Conservation (phyloP, 1,140 invertebrate species). For the Ostrea denselamellosa region DNA sequence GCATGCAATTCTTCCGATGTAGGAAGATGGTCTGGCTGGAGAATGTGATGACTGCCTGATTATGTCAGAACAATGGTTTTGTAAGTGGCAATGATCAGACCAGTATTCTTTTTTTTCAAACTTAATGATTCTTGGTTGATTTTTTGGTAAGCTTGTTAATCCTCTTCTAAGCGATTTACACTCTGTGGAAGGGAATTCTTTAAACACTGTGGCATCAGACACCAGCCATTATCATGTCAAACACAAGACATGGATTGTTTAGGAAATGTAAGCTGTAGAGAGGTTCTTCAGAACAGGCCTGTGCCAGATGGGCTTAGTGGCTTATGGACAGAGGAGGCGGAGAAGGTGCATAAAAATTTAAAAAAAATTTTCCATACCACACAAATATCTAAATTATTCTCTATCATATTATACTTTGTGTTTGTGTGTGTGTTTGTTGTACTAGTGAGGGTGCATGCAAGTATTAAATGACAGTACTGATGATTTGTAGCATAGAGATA, state of each 20-base stretch:
- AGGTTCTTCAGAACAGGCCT: neutral
- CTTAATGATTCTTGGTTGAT: conserved; percentile 25
- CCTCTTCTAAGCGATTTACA: conserved; percentile 32
- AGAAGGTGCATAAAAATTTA: neutral
- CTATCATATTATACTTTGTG: no score
- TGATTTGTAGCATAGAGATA: no score
- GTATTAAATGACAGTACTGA: no score
- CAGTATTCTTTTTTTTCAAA: neutral
- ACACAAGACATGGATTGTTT: conserved; percentile 13
- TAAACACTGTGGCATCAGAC: conserved; percentile 33
- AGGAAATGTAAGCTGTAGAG: conserved; percentile 28
- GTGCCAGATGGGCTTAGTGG: neutral
- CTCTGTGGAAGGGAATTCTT: conserved; percentile 18
- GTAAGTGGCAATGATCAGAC: neutral
- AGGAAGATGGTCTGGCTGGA: neutral
- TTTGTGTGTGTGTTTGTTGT: no score
- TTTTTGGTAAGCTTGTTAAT: conserved; percentile 30
- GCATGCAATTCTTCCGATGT: neutral
- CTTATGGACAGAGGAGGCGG: neutral
- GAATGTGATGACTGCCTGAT: neutral
- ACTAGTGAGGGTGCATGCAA: no score
- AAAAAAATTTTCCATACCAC: neutral
- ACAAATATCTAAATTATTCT: neutral
- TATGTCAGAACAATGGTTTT: neutral
- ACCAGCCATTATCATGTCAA: conserved; percentile 29